Conservation (phyloP, 2,888 invertebrate species). For the Ennomos erosarius region DNA sequence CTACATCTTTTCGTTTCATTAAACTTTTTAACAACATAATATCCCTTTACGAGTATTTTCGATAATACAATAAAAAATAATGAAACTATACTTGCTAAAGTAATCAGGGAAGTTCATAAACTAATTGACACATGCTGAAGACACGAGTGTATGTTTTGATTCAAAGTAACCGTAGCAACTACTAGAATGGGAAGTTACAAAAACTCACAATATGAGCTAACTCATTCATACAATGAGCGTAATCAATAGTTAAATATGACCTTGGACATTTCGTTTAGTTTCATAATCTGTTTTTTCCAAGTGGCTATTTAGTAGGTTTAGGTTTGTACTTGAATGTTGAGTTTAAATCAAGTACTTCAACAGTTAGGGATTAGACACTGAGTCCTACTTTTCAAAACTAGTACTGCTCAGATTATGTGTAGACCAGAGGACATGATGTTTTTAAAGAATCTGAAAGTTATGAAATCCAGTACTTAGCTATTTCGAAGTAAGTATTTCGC, state of each 20-base stretch:
- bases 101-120: constrained; percentile 14
- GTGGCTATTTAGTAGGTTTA: too few relatives aligned
- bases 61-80: neutral
- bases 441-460: too few relatives aligned
- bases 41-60: constrained; percentile 1
- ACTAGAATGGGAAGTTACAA: constrained; percentile 14
- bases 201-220: constrained; percentile 23
- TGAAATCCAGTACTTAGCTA: too few relatives aligned
- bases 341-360: too few relatives aligned
- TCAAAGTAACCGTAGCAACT: constrained; percentile 55
- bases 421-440: too few relatives aligned
- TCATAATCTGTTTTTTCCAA: too few relatives aligned
- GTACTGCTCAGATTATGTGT: too few relatives aligned
- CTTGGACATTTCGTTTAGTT: constrained; percentile 12
- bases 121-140: constrained; percentile 22
- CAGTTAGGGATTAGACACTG: too few relatives aligned
- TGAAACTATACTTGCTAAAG: neutral
- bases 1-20: constrained; percentile 24
- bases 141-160: constrained; percentile 46
- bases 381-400: too few relatives aligned
- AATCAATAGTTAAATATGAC: constrained; percentile 35
- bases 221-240: constrained; percentile 16
- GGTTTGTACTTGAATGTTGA: too few relatives aligned
- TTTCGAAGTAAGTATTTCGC: too few relatives aligned
- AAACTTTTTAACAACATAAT: constrained; percentile 4